Percentiles rank a stretch among this genome's conserved stretches.
Evolutionary conservation across 2,888 invertebrate genomes (phyloP).

Genomic region (Melanotus villosus): DNA sequence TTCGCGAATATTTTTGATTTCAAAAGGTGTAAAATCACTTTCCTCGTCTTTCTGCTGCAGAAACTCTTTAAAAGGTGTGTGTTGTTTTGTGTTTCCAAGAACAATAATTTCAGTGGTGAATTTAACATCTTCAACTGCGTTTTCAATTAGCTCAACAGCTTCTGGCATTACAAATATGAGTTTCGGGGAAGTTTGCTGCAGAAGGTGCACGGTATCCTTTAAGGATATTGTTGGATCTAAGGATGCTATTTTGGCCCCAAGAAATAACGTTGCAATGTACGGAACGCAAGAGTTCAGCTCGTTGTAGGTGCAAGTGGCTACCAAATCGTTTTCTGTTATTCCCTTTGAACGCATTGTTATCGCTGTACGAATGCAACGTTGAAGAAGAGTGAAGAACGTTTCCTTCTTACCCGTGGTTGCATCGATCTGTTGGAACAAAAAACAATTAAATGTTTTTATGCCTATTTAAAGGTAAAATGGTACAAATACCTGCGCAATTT

Average conservation of each 20-base stretch:
- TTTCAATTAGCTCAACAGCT: conserved; percentile 46
- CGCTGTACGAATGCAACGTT: conserved; percentile 24
- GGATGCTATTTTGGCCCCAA: conserved; percentile 63
- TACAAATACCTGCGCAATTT: conserved; percentile 62
- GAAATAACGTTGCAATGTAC: conserved; percentile 68
- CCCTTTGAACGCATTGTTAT: conserved; percentile 57
- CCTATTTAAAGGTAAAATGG: not conserved
- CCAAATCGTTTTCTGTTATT: conserved; percentile 66
- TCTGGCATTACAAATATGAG: conserved; percentile 55
- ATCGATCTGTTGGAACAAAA: conserved; percentile 25
- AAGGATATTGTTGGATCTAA: conserved; percentile 56
- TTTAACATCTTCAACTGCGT: conserved; percentile 49
- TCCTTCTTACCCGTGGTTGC: conserved; percentile 53
- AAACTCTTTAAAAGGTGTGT: conserved; percentile 50
- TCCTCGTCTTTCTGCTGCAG: conserved; percentile 52
- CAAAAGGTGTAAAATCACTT: conserved; percentile 45
- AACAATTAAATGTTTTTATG: not conserved
- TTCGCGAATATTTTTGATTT: conserved; percentile 40
- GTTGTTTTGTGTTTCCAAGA: conserved; percentile 54
- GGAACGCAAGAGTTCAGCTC: conserved; percentile 68
- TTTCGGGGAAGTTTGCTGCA: conserved; percentile 54
- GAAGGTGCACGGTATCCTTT: conserved; percentile 51
- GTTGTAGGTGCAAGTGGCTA: conserved; percentile 68
- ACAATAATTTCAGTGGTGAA: conserved; percentile 56
- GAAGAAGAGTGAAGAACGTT: conserved; percentile 61